phyloP scores from a whole-genome alignment of 2,113 vertebrate species.

The Pterocles orientalis region DNA sequence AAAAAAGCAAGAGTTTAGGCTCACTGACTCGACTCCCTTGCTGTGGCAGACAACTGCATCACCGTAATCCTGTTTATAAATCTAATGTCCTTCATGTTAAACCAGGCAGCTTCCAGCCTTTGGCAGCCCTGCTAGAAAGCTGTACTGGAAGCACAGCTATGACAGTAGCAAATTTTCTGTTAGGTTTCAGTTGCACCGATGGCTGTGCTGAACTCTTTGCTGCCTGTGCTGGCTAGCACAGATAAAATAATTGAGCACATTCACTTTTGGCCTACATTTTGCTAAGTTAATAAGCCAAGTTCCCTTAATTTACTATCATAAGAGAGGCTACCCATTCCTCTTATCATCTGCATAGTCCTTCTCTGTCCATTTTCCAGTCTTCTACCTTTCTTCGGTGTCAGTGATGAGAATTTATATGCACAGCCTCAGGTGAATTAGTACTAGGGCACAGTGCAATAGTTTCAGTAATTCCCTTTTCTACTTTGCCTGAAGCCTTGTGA shows the following conservation, averaged over 20 bases:
- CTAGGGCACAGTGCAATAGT: not conserved
- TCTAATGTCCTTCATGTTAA: not conserved
- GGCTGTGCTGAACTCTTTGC: not conserved
- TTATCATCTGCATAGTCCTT: not conserved
- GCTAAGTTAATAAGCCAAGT: not conserved
- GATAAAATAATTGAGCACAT: not conserved
- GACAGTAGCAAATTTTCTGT: not conserved
- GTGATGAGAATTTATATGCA: not conserved
- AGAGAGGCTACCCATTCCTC: not conserved
- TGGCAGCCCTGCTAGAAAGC: not conserved
- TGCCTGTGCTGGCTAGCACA: not conserved
- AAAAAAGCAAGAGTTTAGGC: not conserved
- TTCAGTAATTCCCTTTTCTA: not conserved
- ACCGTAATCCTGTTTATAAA: not conserved
- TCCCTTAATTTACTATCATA: not conserved
- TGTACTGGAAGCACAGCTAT: not conserved
- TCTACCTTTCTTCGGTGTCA: not conserved
- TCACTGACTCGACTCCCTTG: not conserved
- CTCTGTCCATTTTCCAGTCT: not conserved
- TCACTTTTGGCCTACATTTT: not conserved
- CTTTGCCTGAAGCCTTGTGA: not conserved
- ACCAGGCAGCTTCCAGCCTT: not conserved
- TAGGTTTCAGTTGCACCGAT: fast-evolving
- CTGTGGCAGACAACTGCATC: not conserved
- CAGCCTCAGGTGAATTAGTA: not conserved